Percentiles rank a stretch among this genome's conserved stretches.
These are phyloP conservation scores for Nettapus auritus DNA, from an alignment of 2,113 vertebrate species.

Conservation along the genomic window DNA sequence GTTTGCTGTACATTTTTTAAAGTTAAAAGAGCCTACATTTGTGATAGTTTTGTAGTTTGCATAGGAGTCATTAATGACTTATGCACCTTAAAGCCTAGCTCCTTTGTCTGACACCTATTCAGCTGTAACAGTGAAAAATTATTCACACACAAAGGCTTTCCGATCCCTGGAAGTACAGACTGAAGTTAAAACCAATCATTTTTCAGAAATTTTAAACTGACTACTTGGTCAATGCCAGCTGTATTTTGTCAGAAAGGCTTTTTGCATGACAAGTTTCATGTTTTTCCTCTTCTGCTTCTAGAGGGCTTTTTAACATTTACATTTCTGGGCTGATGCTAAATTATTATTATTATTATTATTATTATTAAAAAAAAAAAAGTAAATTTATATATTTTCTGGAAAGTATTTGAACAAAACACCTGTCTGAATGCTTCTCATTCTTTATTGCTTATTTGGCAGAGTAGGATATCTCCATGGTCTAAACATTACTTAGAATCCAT, in stretches of 20 bases:
- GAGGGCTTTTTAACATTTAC: neutral
- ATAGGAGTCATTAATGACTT: conserved; percentile 29
- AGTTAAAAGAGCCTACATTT: neutral
- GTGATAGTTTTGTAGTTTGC: conserved; percentile 12
- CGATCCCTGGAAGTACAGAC: neutral
- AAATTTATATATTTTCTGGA: neutral
- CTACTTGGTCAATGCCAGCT: neutral
- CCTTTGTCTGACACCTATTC: conserved; percentile 20
- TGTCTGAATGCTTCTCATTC: neutral
- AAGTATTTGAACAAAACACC: neutral
- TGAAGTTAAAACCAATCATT: conserved; percentile 11
- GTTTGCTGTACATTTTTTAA: neutral
- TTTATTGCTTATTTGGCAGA: neutral
- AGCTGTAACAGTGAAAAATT: conserved; percentile 2
- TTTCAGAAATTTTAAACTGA: conserved; percentile 7
- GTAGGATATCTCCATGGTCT: neutral
- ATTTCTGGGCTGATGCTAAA: neutral
- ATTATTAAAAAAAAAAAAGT: neutral
- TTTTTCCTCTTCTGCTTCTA: neutral
- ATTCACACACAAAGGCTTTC: neutral
- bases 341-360: too few species aligned
- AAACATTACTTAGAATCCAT: neutral
- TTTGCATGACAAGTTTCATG: neutral
- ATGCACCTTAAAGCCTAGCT: neutral
- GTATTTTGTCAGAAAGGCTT: conserved; percentile 3